Conservation (phyloP, 2,888 invertebrate species). For the Cryptocephalus primarius region DNA sequence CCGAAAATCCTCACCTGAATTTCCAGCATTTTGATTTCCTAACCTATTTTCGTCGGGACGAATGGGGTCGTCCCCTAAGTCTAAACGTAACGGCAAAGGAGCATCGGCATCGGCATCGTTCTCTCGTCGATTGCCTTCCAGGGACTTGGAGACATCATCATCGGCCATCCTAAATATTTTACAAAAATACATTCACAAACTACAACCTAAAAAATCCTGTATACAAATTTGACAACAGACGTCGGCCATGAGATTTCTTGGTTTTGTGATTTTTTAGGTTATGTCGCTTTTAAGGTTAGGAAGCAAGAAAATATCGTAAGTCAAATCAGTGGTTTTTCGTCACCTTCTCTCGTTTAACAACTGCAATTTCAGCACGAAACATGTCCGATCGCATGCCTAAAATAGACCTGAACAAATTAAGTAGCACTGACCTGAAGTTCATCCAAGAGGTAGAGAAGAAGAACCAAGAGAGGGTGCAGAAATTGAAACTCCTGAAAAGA, state of each 20-base stretch:
- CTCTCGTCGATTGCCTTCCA: slow-evolving; percentile 9
- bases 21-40: slow-evolving; percentile 19
- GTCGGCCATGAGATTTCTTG: too few species aligned
- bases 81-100: slow-evolving; percentile 19
- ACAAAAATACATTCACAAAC: slow-evolving; percentile 10
- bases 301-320: too few species aligned
- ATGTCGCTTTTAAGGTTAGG: too few species aligned
- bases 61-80: slow-evolving; percentile 25
- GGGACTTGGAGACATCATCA: slow-evolving; percentile 13
- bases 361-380: slow-evolving; percentile 1
- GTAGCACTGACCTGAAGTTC: slow-evolving; percentile 59
- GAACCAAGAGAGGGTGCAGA: slow-evolving; percentile 62
- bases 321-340: too few species aligned
- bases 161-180: slow-evolving; percentile 15
- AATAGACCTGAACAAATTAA: slow-evolving; percentile 42
- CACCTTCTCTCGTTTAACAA: too few species aligned
- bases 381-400: slow-evolving; percentile 43
- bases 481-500: slow-evolving; percentile 48
- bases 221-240: too few species aligned
- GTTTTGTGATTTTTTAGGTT: too few species aligned
- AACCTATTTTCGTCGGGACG: slow-evolving; percentile 22
- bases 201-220: background rate
- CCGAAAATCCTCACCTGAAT: slow-evolving; percentile 14
- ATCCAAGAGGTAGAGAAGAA: slow-evolving; percentile 69
- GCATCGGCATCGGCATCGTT: slow-evolving; percentile 15